Evolutionary conservation across 2,113 vertebrate genomes (phyloP), one percentile per base, ranked within the genome.

Genomic region (Chelonoidis abingdonii): DNA sequence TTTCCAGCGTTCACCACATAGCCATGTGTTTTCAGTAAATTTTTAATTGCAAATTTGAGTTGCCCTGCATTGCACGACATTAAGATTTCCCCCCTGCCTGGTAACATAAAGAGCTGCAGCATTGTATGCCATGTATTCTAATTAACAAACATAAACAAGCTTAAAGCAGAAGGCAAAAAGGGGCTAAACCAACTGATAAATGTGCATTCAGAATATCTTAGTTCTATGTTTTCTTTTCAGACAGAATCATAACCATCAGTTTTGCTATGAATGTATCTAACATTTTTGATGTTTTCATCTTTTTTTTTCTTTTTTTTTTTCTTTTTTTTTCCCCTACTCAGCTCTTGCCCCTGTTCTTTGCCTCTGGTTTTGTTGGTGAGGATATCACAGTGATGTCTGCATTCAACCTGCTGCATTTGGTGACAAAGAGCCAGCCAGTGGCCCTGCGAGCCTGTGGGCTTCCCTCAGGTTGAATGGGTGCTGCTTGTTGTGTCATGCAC

Each of bases 351-450:
- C 98, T 97, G 98, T 98, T 98, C 97, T 98, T 98, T 98, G 98
- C 98, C 97, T 98, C 97, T 98, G 95, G 97, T 98, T 98, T 98
- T 98, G 98, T 98, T 98, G 98, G 98, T 98, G 98, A 98, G 98
- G 98, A 98, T 98, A 98, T 98, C 98, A 98, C 99, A 98, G 98
- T 98, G 99, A 99, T 99, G 99, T 99, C 99, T 98, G 99, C 99
- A 98, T 99, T 99, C 99, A 99, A 99, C 99, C 99, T 99, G 97
- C 99, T 99, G 98, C 99, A 99, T 98, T 99, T 99, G 99, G 98
- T 99, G 98, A 99, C 98, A 98, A 99, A 99, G 99, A 99, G 98
- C 99, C 99, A 99, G 99, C 99, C 99, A 97, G 99, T 99, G 97
- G 98, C 99, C 98, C 99, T 99, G 97, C 99, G 99, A 98, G 98